Percentiles rank a stretch among this genome's conserved stretches.
phyloP scores from a whole-genome alignment of 2,888 invertebrate species.

The Meandrusa payeni region DNA sequence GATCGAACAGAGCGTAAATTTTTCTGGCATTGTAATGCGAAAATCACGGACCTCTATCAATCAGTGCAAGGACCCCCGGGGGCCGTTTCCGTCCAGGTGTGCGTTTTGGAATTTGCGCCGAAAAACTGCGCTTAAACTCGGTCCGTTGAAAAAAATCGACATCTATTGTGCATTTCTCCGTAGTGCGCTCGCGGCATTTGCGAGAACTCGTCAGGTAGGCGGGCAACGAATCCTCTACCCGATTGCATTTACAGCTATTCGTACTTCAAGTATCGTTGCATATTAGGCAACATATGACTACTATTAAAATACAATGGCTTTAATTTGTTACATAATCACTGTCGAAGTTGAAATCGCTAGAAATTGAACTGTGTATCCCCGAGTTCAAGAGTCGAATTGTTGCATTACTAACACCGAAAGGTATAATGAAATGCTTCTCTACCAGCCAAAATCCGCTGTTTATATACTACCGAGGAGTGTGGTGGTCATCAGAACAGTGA shows the following conservation, averaged over 20 bases:
- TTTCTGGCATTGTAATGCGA: conserved; percentile 54
- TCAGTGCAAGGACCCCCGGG: conserved; percentile 72
- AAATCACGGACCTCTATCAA: conserved; percentile 72
- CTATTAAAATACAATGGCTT: too few relatives aligned
- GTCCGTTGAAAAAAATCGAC: conserved; percentile 61
- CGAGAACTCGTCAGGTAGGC: conserved; percentile 60
- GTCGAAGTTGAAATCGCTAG: too few relatives aligned
- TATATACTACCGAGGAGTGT: too few relatives aligned
- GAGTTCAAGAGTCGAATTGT: too few relatives aligned
- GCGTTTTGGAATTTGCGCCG: conserved; percentile 75
- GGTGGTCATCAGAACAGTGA: too few relatives aligned
- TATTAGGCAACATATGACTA: not conserved
- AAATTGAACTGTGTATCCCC: too few relatives aligned
- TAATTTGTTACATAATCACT: too few relatives aligned
- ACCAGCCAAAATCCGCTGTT: too few relatives aligned
- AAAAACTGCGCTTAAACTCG: conserved; percentile 70
- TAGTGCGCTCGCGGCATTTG: conserved; percentile 51
- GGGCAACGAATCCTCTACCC: conserved; percentile 19
- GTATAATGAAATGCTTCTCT: too few relatives aligned
- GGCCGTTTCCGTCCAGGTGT: conserved; percentile 79
- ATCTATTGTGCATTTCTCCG: conserved; percentile 71
- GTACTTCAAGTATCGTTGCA: not conserved
- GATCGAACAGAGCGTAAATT: conserved; percentile 40
- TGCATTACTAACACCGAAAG: too few relatives aligned
- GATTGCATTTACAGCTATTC: conserved; percentile 10